Base-by-base conservation (phyloP, 2,797 vertebrate genomes). In the Megalops cyprinoides region DNA sequence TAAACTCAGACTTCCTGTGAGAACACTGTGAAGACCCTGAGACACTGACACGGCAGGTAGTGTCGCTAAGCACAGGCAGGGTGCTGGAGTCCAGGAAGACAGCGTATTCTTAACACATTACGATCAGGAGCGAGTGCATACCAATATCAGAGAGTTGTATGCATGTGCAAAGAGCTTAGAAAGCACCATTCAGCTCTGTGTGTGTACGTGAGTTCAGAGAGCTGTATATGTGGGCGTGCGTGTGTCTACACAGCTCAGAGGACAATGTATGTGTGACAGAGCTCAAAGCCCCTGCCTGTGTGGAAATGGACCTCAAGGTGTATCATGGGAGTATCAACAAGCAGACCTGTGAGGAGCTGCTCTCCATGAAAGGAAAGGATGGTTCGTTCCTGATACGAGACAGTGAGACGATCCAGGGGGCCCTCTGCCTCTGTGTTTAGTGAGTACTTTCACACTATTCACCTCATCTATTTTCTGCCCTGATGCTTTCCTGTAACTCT, bases 291-390 rank as follows among this genome's bases (percentile, higher is more conserved):
- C n/a, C 25, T 60, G 56, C 28, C 23, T 60, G 23, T 78, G 76
- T 71, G 42, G 31, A 71, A 37, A 84, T 82, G 78, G 85, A 88
- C 39, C 48, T 88, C 56, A 89, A 88, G 0, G 4, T 60, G 15
- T 83, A 83, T 25, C 82, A 83, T 31, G 82, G 60, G 18, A 76
- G 46, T 49, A 79, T 83, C 34, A 69, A 1, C 37, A 83, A 74
- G 18, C 23, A 76, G 20, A 53, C 60, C 49, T 83, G 82, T 44
- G 82, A 83, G 46, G 58, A 71, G 12, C 48, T 83, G 60, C 77
- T 83, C 5, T 67, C 31, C 73, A 80, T 37, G 62, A 80, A 76
- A 18, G 82, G 73, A 25, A 76, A 76, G 37, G 71, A 79, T 12
- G 82, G 82, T 4, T 8, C 71, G n/a, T 83, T 53, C 31, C 28